A percentile compares a stretch with the other conserved stretches of the same genome.
Conservation (phyloP, 2,113 vertebrate genomes). For the Anguilla rostrata region DNA sequence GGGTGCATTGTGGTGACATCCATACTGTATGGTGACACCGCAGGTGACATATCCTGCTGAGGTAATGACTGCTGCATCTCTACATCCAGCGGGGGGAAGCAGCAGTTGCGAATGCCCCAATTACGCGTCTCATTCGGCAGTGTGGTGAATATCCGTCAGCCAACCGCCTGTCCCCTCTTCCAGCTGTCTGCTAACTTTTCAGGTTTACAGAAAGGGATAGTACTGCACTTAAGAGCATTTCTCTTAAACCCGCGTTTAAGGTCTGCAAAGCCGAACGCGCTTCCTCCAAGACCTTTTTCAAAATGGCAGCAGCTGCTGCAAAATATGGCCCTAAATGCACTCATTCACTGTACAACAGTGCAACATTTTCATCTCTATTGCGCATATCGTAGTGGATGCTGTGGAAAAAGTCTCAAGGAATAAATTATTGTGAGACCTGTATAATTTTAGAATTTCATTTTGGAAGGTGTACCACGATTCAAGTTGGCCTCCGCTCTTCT, state of each 20-base stretch:
- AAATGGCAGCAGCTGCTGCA: neutral
- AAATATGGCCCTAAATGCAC: neutral
- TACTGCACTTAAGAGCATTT: too few species aligned
- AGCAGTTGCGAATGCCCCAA: slow-evolving; percentile 3
- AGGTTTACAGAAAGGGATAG: slow-evolving; percentile 33
- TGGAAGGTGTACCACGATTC: neutral
- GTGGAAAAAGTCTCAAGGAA: neutral
- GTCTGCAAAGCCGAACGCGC: too few species aligned
- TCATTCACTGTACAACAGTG: neutral
- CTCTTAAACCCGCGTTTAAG: too few species aligned
- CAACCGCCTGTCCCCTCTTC: neutral
- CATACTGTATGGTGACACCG: neutral
- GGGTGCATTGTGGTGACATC: neutral
- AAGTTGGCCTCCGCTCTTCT: too few species aligned
- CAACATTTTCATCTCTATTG: too few species aligned
- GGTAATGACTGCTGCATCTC: neutral
- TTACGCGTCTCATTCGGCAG: slow-evolving; percentile 34
- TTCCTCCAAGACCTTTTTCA: too few species aligned
- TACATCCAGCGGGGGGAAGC: neutral
- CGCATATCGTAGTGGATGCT: too few species aligned
- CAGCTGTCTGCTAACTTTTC: slow-evolving; percentile 18
- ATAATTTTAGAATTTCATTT: neutral
- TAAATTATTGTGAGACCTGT: neutral
- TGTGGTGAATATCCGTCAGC: slow-evolving; percentile 19
- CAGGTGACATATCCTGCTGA: slow-evolving; percentile 10